These are phyloP conservation scores for Tetramorium parvispinum DNA, from an alignment of 1,140 invertebrate species.

Conservation along the genomic window DNA sequence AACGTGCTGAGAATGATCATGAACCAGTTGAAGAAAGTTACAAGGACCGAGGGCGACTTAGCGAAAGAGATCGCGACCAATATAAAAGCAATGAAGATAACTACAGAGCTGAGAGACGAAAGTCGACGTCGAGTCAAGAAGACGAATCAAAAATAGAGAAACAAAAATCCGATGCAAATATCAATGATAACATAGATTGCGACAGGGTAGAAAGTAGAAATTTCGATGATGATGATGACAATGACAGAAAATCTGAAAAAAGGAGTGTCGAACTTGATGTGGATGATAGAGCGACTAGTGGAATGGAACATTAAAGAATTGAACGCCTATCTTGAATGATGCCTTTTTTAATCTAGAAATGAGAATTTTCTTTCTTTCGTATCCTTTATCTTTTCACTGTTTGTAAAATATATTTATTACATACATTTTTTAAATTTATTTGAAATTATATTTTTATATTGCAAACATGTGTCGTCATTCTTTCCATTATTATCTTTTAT, in stretches of 20 bases:
- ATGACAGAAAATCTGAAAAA: neutral
- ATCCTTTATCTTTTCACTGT: neutral
- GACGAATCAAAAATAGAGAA: neutral
- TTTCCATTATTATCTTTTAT: neutral
- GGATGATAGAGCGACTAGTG: neutral
- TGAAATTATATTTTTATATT: constrained; percentile 25
- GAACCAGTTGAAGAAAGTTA: constrained; percentile 3
- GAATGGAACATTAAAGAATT: constrained; percentile 8
- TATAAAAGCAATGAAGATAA: constrained; percentile 15
- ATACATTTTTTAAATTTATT: constrained; percentile 4
- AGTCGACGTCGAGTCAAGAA: constrained; percentile 39
- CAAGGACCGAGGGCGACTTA: neutral
- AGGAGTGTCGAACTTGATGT: neutral
- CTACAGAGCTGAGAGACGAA: constrained; percentile 17
- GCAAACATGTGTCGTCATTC: neutral
- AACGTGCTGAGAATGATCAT: neutral
- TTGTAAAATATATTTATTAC: constrained; percentile 33
- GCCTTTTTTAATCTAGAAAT: neutral
- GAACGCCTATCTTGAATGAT: neutral
- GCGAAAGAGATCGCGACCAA: neutral
- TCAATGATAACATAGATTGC: neutral
- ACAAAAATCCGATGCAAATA: neutral
- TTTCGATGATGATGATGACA: neutral
- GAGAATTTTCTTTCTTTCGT: neutral
- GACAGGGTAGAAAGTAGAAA: neutral